Conservation (phyloP, 2,888 invertebrate species). For the Heliconius hortense region DNA sequence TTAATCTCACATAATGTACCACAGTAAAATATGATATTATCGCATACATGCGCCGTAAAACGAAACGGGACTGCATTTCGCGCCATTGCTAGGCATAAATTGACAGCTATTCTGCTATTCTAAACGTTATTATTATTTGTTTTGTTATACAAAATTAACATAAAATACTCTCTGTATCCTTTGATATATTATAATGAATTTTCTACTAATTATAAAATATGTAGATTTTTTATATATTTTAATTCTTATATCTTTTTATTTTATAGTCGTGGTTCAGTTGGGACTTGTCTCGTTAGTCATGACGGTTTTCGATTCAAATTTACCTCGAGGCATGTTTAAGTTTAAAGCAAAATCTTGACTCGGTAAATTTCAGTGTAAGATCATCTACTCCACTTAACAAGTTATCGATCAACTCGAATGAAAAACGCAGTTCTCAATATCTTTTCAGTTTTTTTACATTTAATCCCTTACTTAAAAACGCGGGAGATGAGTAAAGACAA, state of each 20-base stretch:
- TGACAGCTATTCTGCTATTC: neutral
- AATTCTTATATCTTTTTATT: neutral
- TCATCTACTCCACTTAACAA: neutral
- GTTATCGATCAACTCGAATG: neutral
- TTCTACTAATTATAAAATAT: neutral
- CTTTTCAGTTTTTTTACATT: neutral
- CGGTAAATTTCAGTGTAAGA: neutral
- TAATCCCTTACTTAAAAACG: neutral
- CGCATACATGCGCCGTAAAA: constrained; percentile 26
- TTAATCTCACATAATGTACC: constrained; percentile 20
- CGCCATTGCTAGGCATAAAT: constrained; percentile 4
- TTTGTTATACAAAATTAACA: too few relatives aligned
- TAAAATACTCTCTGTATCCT: too few relatives aligned
- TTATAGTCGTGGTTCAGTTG: neutral
- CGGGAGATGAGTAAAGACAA: neutral
- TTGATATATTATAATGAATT: neutral
- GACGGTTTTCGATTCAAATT: neutral
- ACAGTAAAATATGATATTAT: constrained; percentile 32
- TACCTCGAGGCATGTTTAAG: neutral
- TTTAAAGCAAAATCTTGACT: neutral
- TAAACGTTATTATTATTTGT: neutral
- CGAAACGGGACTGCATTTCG: constrained; percentile 30
- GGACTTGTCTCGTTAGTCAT: neutral
- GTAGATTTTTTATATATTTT: neutral
- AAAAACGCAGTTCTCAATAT: neutral